These are phyloP conservation scores for Teinopalpus imperialis DNA, from an alignment of 2,888 invertebrate species.

Conservation along the genomic window DNA sequence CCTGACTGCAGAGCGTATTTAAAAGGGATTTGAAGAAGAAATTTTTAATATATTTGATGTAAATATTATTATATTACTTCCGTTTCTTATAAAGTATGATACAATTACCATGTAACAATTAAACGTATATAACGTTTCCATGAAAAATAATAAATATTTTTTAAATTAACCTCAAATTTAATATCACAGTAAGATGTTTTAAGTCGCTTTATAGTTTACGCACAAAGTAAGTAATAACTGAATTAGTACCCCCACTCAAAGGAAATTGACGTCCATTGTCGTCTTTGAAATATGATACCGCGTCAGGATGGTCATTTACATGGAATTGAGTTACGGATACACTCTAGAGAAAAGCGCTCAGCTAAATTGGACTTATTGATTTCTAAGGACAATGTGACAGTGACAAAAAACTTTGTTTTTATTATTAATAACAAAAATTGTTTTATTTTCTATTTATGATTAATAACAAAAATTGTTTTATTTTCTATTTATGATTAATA, in stretches of 20 bases:
- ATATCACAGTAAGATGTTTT: not conserved
- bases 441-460: too few relatives aligned
- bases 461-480: too few relatives aligned
- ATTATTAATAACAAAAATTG: too few relatives aligned
- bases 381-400: not conserved
- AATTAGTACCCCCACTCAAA: constrained; percentile 60
- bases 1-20: too few relatives aligned
- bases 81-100: too few relatives aligned
- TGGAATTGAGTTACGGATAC: constrained; percentile 54
- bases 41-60: too few relatives aligned
- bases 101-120: too few relatives aligned
- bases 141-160: too few relatives aligned
- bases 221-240: constrained; percentile 46
- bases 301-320: constrained; percentile 54
- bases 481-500: too few relatives aligned
- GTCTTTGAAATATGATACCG: constrained; percentile 66
- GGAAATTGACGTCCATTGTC: constrained; percentile 66
- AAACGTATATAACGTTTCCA: too few relatives aligned
- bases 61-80: too few relatives aligned
- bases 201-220: not conserved
- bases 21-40: too few relatives aligned
- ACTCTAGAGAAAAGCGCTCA: constrained; percentile 21
- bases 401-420: constrained; percentile 23
- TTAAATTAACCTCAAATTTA: not conserved
- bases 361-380: constrained; percentile 11